Percentiles rank a stretch among this genome's conserved stretches.
Evolutionary conservation across 2,888 invertebrate species (phyloP).

Genomic region (Polydrusus cervinus): DNA sequence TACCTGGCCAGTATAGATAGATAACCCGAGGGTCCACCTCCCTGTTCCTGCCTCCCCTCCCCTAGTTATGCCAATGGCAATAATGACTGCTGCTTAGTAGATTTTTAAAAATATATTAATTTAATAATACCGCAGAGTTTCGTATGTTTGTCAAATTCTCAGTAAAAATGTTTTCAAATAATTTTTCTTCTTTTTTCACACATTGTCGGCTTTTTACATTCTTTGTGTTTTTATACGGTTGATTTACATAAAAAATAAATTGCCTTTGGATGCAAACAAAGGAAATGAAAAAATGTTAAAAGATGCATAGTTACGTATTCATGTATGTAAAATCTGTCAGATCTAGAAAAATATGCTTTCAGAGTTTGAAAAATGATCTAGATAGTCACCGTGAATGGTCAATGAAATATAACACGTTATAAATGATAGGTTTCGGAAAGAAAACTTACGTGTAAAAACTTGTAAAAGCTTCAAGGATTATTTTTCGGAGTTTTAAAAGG

Average conservation of each 20-base stretch:
- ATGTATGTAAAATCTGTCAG: conserved; percentile 27
- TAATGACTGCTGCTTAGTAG: no score
- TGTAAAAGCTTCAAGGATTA: background rate
- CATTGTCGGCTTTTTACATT: conserved; percentile 5
- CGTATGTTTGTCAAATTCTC: no score
- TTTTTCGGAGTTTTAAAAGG: no score
- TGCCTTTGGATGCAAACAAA: background rate
- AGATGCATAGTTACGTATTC: conserved; percentile 22
- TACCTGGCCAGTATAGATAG: no score
- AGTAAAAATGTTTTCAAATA: background rate
- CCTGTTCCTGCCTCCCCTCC: no score
- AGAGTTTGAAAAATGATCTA: conserved; percentile 12
- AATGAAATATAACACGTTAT: background rate
- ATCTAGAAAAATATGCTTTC: conserved; percentile 17
- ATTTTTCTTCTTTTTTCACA: conserved; percentile 14
- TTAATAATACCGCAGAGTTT: no score
- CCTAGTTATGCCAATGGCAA: no score
- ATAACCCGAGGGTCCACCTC: no score
- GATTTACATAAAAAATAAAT: conserved; percentile 18
- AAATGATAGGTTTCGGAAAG: background rate
- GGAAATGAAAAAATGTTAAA: conserved; percentile 20
- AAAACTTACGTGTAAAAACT: background rate
- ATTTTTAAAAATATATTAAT: no score
- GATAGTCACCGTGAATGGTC: background rate
- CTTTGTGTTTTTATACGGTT: background rate